Evolutionary conservation across 2,797 vertebrate species (phyloP).

Genomic region (Brachymystax lenok): DNA sequence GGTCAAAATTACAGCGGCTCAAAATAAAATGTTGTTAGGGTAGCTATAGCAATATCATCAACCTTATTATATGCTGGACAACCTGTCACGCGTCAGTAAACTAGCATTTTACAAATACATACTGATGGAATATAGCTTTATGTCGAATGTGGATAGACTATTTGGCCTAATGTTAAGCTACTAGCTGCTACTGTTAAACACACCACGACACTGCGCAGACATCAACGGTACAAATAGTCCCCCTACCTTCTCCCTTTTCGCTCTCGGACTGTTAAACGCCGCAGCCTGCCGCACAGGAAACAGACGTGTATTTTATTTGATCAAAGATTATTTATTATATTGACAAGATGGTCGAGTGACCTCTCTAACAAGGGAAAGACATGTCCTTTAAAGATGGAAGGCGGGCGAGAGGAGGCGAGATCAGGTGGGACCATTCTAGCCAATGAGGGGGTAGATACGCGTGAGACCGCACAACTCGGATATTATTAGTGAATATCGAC

Average conservation of each 20-base stretch:
- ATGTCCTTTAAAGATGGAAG: too few relatives aligned
- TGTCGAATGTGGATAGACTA: background rate
- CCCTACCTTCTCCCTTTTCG: constrained; percentile 32
- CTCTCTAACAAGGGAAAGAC: too few relatives aligned
- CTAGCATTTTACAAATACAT: background rate
- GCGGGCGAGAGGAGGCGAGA: too few relatives aligned
- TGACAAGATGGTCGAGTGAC: too few relatives aligned
- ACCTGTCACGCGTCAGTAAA: background rate
- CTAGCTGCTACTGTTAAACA: background rate
- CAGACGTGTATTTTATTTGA: background rate
- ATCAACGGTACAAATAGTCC: background rate
- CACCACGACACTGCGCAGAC: background rate
- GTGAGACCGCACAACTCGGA: too few relatives aligned
- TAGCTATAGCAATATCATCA: background rate
- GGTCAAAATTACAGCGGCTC: background rate
- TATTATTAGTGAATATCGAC: too few relatives aligned
- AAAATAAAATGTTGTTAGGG: background rate
- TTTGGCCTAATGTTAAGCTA: background rate
- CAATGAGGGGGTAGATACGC: too few relatives aligned
- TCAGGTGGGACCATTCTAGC: too few relatives aligned
- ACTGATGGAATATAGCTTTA: background rate
- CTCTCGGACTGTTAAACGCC: constrained; percentile 31
- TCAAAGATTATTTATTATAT: too few relatives aligned
- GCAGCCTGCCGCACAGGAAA: constrained; percentile 13
- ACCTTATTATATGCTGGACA: background rate